A percentile compares a stretch with the other conserved stretches of the same genome.
These are phyloP conservation scores for Erethizon dorsatum DNA, from an alignment of 2,797 vertebrate species.

Conservation along the genomic window DNA sequence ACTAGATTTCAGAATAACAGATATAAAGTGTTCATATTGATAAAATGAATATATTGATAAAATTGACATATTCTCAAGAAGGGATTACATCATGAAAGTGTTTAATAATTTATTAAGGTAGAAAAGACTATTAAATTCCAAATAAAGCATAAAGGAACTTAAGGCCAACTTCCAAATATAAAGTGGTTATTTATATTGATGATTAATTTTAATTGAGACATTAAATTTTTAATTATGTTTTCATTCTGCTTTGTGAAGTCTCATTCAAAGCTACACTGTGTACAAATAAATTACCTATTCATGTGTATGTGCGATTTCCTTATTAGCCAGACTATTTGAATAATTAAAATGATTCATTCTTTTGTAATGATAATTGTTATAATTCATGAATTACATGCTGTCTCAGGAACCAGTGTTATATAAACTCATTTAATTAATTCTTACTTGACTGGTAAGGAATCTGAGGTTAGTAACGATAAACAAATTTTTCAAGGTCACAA, in stretches of 20 bases:
- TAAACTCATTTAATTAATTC: neutral
- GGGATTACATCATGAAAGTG: neutral
- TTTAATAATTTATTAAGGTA: neutral
- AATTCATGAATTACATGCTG: neutral
- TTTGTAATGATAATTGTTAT: slow-evolving; percentile 21
- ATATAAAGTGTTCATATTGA: neutral
- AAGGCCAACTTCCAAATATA: neutral
- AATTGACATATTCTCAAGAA: neutral
- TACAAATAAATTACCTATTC: neutral
- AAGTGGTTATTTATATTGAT: slow-evolving; percentile 27
- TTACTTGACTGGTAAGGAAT: neutral
- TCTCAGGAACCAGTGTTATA: neutral
- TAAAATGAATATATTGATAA: neutral
- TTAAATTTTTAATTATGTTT: neutral
- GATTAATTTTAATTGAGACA: slow-evolving; percentile 26
- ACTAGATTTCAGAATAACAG: neutral
- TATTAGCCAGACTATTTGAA: slow-evolving; percentile 22
- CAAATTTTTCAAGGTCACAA: neutral
- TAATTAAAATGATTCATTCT: neutral
- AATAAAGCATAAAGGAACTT: slow-evolving; percentile 32
- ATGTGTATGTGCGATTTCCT: neutral
- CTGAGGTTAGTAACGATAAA: neutral
- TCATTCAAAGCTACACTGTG: neutral
- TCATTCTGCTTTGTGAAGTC: neutral
- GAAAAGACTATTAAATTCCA: neutral